Conservation (phyloP, 2,113 vertebrate genomes). For the Brachirus orientalis region DNA sequence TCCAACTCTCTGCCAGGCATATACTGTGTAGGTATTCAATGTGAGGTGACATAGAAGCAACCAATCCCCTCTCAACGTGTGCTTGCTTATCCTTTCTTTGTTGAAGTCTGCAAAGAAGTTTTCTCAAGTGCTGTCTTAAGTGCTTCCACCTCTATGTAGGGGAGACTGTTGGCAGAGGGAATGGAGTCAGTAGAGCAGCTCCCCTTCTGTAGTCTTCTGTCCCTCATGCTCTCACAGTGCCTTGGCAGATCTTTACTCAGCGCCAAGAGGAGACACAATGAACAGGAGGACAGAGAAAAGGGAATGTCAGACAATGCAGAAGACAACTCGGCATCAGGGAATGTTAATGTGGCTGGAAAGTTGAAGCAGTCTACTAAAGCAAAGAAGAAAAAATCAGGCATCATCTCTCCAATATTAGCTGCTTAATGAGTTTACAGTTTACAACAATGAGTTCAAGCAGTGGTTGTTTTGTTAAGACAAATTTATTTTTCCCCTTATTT, state of each 20-base stretch:
- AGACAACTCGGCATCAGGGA: constrained; percentile 47
- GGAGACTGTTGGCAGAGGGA: constrained; percentile 24
- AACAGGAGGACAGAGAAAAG: constrained; percentile 71
- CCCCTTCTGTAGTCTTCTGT: constrained; percentile 44
- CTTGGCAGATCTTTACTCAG: constrained; percentile 58
- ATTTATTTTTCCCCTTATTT: constrained; percentile 77
- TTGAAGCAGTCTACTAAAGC: constrained; percentile 25
- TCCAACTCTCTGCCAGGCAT: constrained; percentile 30
- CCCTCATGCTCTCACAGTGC: constrained; percentile 56
- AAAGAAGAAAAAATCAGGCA: constrained; percentile 36
- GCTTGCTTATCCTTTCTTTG: constrained; percentile 57
- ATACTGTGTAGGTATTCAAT: constrained; percentile 16
- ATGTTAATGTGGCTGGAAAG: constrained; percentile 50
- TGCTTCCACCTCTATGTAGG: constrained; percentile 43
- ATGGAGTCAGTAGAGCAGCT: constrained; percentile 28
- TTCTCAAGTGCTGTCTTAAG: constrained; percentile 71
- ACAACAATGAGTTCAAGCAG: constrained; percentile 77
- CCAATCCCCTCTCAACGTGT: constrained; percentile 54
- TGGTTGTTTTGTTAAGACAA: constrained; percentile 71
- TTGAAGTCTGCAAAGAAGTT: constrained; percentile 57
- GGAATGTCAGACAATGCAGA: constrained; percentile 57
- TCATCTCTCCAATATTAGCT: constrained; percentile 72
- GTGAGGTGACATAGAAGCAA: constrained; percentile 17
- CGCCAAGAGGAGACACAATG: constrained; percentile 41
- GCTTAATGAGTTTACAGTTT: constrained; percentile 82